phyloP scores from a whole-genome alignment of 2,888 invertebrate species.

The Luperina nickerlii region DNA sequence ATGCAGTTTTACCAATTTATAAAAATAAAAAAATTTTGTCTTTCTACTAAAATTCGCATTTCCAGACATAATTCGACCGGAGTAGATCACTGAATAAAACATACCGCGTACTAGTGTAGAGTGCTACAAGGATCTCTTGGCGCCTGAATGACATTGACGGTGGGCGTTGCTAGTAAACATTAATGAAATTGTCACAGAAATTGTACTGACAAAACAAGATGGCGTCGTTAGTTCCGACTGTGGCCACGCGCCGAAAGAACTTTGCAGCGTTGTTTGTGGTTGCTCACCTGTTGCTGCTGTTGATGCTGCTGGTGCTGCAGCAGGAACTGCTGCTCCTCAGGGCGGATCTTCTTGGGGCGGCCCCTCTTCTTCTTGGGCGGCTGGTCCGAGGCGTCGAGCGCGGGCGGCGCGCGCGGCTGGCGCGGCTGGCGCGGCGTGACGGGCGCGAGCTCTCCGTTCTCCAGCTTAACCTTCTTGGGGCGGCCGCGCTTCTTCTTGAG shows the following conservation, averaged over 20 bases:
- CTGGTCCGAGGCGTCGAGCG: conserved; percentile 77
- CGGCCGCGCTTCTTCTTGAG: conserved; percentile 97
- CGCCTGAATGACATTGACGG: neutral
- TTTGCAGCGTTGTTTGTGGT: too few species aligned
- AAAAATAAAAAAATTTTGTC: neutral
- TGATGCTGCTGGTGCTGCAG: conserved; percentile 85
- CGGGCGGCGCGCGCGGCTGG: conserved; percentile 72
- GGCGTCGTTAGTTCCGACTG: neutral
- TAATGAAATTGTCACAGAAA: neutral
- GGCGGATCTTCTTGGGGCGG: conserved; percentile 95
- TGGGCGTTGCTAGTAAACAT: neutral
- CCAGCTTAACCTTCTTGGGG: conserved; percentile 95
- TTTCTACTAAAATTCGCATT: neutral
- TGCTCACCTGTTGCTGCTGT: conserved; percentile 78
- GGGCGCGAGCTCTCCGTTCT: conserved; percentile 92
- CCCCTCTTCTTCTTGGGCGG: conserved; percentile 97
- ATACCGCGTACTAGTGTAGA: neutral
- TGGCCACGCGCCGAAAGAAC: neutral
- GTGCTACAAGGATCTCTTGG: neutral
- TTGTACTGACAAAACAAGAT: neutral
- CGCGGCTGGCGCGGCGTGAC: conserved; percentile 85
- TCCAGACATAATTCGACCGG: neutral
- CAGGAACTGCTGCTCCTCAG: conserved; percentile 91
- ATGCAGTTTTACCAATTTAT: too few species aligned
- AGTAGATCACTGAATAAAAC: neutral